These are phyloP conservation scores for Engraulis encrasicolus DNA, from an alignment of 2,113 vertebrate genomes.

Conservation along the genomic window DNA sequence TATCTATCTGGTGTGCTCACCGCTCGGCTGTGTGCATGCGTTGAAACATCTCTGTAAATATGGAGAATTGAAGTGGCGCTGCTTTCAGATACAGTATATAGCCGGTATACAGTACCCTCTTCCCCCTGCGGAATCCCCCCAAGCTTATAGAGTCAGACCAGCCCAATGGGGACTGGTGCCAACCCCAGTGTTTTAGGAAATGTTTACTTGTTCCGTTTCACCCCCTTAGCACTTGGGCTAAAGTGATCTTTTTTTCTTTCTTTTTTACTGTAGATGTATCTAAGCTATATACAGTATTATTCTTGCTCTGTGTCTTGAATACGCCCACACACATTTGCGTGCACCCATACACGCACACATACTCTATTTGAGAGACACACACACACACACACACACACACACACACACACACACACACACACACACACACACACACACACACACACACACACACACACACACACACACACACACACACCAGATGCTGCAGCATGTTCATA, in stretches of 20 bases:
- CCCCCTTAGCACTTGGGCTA: not conserved
- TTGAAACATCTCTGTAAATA: slow-evolving; percentile 20
- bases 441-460: slow-evolving; percentile 24
- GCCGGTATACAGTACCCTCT: too few species aligned
- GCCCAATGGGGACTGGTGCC: not conserved
- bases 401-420: not conserved
- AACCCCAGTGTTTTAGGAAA: not conserved
- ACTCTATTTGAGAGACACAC: slow-evolving; percentile 48
- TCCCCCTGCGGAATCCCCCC: not conserved
- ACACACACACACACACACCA: slow-evolving; percentile 21
- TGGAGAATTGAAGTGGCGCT: slow-evolving; percentile 6
- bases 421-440: slow-evolving; percentile 36
- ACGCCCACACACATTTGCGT: slow-evolving; percentile 26
- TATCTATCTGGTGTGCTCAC: not conserved
- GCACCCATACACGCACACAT: slow-evolving; percentile 16
- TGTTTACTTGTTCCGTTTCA: slow-evolving; percentile 13
- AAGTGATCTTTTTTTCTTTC: too few species aligned
- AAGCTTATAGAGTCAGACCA: not conserved
- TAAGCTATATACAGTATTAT: slow-evolving; percentile 24
- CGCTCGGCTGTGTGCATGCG: not conserved
- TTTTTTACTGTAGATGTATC: slow-evolving; percentile 26
- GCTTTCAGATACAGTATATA: slow-evolving; percentile 17
- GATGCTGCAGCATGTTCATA: slow-evolving; percentile 14
- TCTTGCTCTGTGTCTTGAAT: slow-evolving; percentile 14
- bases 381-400: slow-evolving; percentile 22